phyloP scores from a whole-genome alignment of 1,140 invertebrate genomes.

The Caenorhabditis brenneri region DNA sequence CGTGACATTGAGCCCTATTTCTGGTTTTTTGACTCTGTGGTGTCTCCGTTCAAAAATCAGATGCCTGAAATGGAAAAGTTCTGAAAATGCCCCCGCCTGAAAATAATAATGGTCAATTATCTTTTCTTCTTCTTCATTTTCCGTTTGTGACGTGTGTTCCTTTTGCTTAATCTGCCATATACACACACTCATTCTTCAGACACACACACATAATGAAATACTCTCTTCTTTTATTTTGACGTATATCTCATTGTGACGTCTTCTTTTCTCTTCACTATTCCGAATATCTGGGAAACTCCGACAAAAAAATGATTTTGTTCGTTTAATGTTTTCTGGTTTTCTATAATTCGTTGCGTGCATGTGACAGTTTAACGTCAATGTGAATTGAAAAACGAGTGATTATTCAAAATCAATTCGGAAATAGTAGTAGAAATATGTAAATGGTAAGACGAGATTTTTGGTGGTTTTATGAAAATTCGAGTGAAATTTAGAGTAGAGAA shows the following conservation, averaged over 20 bases:
- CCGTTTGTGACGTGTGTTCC: not conserved
- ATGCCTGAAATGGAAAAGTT: too few relatives aligned
- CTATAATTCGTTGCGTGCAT: not conserved
- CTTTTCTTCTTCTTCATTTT: not conserved
- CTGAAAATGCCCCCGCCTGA: not conserved
- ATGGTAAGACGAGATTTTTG: not conserved
- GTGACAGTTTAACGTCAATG: not conserved
- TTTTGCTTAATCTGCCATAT: not conserved
- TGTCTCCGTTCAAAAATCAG: too few relatives aligned
- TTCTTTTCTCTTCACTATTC: not conserved
- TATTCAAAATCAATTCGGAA: not conserved
- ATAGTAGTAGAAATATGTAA: not conserved
- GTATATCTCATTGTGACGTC: constrained; percentile 13
- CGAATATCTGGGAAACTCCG: not conserved
- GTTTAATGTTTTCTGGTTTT: not conserved
- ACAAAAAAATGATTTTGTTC: not conserved
- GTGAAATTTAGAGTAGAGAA: not conserved
- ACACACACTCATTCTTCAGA: not conserved
- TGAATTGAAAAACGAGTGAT: not conserved
- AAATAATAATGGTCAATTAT: not conserved
- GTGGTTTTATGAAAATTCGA: not conserved
- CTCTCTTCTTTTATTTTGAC: not conserved
- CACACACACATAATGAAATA: not conserved
- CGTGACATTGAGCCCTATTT: not conserved
- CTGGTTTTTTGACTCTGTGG: not conserved